A percentile compares a stretch with the other conserved stretches of the same genome.
These are phyloP conservation scores for Cinclus mexicanus DNA, from an alignment of 2,113 vertebrate genomes.

Conservation along the genomic window DNA sequence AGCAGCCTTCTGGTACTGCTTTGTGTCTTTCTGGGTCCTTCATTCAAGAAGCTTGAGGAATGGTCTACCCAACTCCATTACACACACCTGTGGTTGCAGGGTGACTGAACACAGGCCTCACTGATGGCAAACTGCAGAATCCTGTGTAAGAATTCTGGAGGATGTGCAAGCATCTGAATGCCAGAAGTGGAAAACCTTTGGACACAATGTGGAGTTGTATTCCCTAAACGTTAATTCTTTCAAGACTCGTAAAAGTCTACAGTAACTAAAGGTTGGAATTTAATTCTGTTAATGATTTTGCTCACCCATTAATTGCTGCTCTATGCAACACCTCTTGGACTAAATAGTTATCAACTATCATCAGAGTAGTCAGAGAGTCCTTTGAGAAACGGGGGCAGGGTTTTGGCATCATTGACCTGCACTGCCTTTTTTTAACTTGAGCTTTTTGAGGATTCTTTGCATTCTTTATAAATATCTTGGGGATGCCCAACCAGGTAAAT, in stretches of 20 bases:
- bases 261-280: neutral
- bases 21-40: neutral
- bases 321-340: neutral
- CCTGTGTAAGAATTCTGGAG: neutral
- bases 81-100: neutral
- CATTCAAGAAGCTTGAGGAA: neutral
- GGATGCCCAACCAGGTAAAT: neutral
- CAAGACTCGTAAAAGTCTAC: neutral
- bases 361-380: neutral
- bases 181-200: neutral
- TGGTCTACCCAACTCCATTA: neutral
- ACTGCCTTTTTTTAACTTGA: constrained; percentile 2
- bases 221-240: neutral
- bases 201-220: neutral
- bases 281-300: neutral
- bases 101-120: neutral
- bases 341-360: neutral
- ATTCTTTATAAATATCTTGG: neutral
- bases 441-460: neutral
- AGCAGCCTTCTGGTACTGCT: neutral
- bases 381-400: neutral
- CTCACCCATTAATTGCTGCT: neutral
- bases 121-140: neutral
- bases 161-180: neutral
- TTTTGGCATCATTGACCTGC: neutral